These are phyloP conservation scores for Drosophila sp. DNA, from an alignment of 1,140 invertebrate genomes.

Conservation along the genomic window DNA sequence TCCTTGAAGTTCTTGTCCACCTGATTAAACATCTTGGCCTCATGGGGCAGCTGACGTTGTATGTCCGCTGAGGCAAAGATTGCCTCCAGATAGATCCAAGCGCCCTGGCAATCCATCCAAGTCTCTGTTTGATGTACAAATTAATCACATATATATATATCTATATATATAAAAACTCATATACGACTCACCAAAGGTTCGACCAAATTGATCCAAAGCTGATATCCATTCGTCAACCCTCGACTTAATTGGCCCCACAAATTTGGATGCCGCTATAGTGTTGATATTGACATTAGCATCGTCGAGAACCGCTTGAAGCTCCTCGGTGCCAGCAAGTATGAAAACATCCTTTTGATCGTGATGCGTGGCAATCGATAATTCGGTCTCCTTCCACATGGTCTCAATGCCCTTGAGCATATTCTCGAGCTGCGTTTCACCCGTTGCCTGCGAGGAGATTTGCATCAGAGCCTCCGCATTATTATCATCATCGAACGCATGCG, in stretches of 20 bases:
- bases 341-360: slow-evolving; percentile 93
- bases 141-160: no score
- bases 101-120: slow-evolving; percentile 93
- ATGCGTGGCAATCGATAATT: slow-evolving; percentile 91
- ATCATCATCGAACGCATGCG: slow-evolving; percentile 88
- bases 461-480: slow-evolving; percentile 88
- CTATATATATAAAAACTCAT: no score
- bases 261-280: slow-evolving; percentile 92
- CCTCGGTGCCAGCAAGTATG: slow-evolving; percentile 92
- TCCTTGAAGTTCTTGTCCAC: slow-evolving; percentile 95
- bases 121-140: slow-evolving; percentile 87
- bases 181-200: slow-evolving; percentile 89
- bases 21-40: slow-evolving; percentile 92
- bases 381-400: slow-evolving; percentile 91
- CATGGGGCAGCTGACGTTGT: slow-evolving; percentile 92
- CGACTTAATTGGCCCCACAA: slow-evolving; percentile 92
- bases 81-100: slow-evolving; percentile 94
- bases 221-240: slow-evolving; percentile 92
- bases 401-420: slow-evolving; percentile 92
- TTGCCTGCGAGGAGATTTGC: slow-evolving; percentile 93
- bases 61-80: slow-evolving; percentile 96
- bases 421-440: slow-evolving; percentile 93
- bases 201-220: slow-evolving; percentile 90
- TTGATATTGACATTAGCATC: slow-evolving; percentile 94
- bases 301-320: slow-evolving; percentile 92